These are phyloP conservation scores for Elanoides forficatus DNA, from an alignment of 2,113 vertebrate species.

Conservation along the genomic window DNA sequence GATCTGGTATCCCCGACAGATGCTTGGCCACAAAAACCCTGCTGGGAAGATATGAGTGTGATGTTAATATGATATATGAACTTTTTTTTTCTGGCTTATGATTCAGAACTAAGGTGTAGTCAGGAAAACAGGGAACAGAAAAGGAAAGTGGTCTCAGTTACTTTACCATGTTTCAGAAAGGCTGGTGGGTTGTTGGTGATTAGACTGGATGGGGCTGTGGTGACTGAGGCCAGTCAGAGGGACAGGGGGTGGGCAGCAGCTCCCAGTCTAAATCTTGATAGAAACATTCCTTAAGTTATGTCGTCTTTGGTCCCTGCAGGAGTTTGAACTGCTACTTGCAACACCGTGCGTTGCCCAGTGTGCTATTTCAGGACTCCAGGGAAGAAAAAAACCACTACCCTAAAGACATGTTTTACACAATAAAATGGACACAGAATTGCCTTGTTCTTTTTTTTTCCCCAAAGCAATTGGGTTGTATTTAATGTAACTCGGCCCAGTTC, in stretches of 20 bases:
- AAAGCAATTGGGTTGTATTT: not conserved
- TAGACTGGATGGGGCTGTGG: not conserved
- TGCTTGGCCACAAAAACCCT: not conserved
- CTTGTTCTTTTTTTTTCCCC: not conserved
- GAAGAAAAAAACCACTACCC: not conserved
- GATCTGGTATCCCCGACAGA: not conserved
- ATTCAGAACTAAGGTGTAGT: not conserved
- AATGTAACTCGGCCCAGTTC: not conserved
- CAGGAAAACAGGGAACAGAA: not conserved
- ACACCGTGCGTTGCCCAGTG: fast-evolving
- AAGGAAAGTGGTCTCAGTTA: not conserved
- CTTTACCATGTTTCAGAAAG: not conserved
- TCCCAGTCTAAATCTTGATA: not conserved
- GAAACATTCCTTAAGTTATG: not conserved
- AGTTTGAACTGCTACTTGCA: not conserved
- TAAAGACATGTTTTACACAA: not conserved
- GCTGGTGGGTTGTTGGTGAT: not conserved
- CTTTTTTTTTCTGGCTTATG: not conserved
- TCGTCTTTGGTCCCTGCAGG: not conserved
- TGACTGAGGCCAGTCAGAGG: not conserved
- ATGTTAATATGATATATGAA: not conserved
- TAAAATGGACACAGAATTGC: not conserved
- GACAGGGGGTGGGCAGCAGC: not conserved
- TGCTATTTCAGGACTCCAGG: not conserved
- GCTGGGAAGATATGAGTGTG: not conserved